Conservation (phyloP, 2,113 vertebrate species). For the Felis chaus region DNA sequence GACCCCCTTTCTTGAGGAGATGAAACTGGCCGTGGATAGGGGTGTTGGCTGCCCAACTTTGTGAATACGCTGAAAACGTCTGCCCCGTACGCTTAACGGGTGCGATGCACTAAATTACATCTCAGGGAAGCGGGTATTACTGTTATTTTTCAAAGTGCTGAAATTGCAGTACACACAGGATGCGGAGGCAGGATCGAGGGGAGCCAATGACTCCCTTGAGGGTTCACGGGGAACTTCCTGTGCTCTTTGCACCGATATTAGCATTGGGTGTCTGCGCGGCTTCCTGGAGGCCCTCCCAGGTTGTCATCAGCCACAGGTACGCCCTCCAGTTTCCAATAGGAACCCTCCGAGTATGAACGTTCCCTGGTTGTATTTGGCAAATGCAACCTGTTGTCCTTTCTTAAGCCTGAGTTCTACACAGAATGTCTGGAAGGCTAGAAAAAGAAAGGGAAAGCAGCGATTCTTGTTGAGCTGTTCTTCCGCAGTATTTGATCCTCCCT, state of each 20-base stretch:
- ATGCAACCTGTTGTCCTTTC: neutral
- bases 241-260: fast-evolving
- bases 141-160: neutral
- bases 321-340: neutral
- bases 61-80: fast-evolving
- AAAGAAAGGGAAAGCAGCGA: neutral
- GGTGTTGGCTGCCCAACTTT: no score
- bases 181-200: neutral
- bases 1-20: neutral
- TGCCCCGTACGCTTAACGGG: fast-evolving
- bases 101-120: neutral
- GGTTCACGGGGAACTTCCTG: neutral
- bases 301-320: neutral
- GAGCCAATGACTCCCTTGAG: neutral
- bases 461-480: neutral
- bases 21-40: neutral
- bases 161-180: neutral
- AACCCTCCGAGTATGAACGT: fast-evolving
- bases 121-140: neutral
- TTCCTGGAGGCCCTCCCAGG: neutral
- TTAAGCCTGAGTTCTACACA: neutral
- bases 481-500: neutral
- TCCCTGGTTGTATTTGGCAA: neutral
- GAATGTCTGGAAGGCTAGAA: neutral
- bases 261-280: neutral